phyloP scores from a whole-genome alignment of 2,797 vertebrate genomes.

The Sebastes matsubarae region DNA sequence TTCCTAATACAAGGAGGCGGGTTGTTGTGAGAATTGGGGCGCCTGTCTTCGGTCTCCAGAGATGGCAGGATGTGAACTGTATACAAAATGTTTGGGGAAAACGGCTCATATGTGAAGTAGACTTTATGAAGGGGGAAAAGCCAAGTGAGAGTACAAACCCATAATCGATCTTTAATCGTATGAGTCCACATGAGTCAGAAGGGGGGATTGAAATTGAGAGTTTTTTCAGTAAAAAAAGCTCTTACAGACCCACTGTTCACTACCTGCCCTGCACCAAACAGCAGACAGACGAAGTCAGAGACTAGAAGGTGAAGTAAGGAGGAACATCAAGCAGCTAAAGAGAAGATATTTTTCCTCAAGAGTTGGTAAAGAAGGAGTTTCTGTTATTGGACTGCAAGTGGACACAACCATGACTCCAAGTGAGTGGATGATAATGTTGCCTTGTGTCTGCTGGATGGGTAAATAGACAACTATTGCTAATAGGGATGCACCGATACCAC shows the following conservation, averaged over 20 bases:
- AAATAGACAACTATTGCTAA: too few relatives aligned
- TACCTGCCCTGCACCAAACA: background rate
- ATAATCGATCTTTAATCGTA: constrained; percentile 1
- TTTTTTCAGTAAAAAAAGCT: background rate
- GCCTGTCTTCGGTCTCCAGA: constrained; percentile 10
- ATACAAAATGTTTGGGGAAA: constrained; percentile 6
- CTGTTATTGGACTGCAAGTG: background rate
- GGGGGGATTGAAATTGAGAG: background rate
- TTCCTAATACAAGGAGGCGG: constrained; percentile 30
- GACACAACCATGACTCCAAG: background rate
- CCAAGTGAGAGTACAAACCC: constrained; percentile 8
- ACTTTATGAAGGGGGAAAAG: background rate
- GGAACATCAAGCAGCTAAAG: background rate
- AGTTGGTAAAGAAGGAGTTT: background rate
- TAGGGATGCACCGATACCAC: too few relatives aligned
- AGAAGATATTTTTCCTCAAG: background rate
- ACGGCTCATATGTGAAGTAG: background rate
- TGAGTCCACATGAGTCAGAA: background rate
- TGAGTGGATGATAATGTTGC: background rate
- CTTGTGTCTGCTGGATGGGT: too few relatives aligned
- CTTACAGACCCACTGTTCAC: background rate
- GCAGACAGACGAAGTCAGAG: background rate
- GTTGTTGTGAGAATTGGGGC: constrained; percentile 6
- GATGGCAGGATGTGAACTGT: constrained; percentile 35
- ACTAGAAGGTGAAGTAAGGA: background rate